phyloP scores from a whole-genome alignment of 2,113 vertebrate genomes.

The Tetraodon nigroviridis region DNA sequence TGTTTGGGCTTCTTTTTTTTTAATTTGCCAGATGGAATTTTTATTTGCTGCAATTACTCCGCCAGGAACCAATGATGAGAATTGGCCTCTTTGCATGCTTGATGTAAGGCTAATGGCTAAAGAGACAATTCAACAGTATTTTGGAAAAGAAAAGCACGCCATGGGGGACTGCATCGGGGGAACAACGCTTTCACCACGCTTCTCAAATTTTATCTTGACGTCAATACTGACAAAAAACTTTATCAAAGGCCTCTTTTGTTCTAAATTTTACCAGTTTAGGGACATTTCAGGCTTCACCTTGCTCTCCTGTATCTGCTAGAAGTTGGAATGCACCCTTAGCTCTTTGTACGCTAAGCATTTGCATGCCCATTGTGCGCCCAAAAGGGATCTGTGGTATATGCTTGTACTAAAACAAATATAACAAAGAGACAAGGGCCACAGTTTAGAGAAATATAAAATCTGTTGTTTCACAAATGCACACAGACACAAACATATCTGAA shows the following conservation, averaged over 20 bases:
- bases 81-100: slow-evolving; percentile 70
- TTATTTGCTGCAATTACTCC: slow-evolving; percentile 43
- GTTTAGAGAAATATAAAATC: slow-evolving; percentile 24
- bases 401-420: too few relatives aligned
- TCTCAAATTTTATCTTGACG: slow-evolving; percentile 24
- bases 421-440: not conserved
- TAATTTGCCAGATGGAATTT: slow-evolving; percentile 35
- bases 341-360: slow-evolving; percentile 35
- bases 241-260: slow-evolving; percentile 51
- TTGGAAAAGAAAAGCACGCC: slow-evolving; percentile 41
- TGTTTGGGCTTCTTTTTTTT: slow-evolving; percentile 30
- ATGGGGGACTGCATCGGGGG: slow-evolving; percentile 27
- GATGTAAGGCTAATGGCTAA: slow-evolving; percentile 60
- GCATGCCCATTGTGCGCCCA: slow-evolving; percentile 33
- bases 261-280: slow-evolving; percentile 39
- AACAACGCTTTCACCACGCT: slow-evolving; percentile 14
- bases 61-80: slow-evolving; percentile 47
- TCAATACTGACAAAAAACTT: slow-evolving; percentile 11
- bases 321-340: slow-evolving; percentile 19
- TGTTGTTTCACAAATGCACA: slow-evolving; percentile 16
- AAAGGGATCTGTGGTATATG: slow-evolving; percentile 37
- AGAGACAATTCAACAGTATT: slow-evolving; percentile 44
- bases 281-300: slow-evolving; percentile 24
- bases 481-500: slow-evolving; percentile 2
- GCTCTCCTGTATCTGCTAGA: slow-evolving; percentile 25